These are phyloP conservation scores for Chromis chromis DNA, from an alignment of 2,797 vertebrate species.

Conservation along the genomic window DNA sequence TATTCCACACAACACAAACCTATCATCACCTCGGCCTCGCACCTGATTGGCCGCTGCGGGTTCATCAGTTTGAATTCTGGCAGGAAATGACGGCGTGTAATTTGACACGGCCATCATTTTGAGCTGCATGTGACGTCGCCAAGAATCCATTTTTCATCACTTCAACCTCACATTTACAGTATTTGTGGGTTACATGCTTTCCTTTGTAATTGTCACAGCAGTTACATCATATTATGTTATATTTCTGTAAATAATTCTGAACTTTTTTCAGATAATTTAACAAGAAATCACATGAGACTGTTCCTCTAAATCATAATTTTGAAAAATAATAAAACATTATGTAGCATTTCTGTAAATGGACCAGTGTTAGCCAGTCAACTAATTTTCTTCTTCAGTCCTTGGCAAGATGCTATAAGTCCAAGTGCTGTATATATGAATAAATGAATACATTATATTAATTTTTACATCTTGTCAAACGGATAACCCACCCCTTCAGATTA, in stretches of 20 bases:
- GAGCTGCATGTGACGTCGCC: conserved; percentile 40
- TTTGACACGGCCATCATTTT: conserved; percentile 50
- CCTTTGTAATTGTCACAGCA: background rate
- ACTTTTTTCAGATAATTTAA: background rate
- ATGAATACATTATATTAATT: background rate
- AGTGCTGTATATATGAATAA: background rate
- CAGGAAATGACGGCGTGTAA: conserved; percentile 47
- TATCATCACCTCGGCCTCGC: conserved; percentile 73
- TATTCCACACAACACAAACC: conserved; percentile 73
- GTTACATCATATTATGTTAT: too few relatives aligned
- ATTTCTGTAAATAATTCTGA: conserved; percentile 1
- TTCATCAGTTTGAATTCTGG: conserved; percentile 72
- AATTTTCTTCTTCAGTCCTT: background rate
- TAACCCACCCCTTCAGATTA: background rate
- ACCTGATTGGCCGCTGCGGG: conserved; percentile 70
- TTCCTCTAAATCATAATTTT: background rate
- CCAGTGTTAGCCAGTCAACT: too few relatives aligned
- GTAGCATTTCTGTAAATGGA: too few relatives aligned
- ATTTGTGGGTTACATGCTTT: conserved; percentile 5
- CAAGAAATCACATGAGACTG: background rate
- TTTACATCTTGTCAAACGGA: too few relatives aligned
- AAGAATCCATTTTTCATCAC: conserved; percentile 29
- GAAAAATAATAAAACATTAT: background rate
- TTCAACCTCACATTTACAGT: background rate
- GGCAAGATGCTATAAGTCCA: background rate